A percentile compares a stretch with the other conserved stretches of the same genome.
Evolutionary conservation across 1,140 invertebrate species (phyloP).

Genomic region (Ganaspis sp.): DNA sequence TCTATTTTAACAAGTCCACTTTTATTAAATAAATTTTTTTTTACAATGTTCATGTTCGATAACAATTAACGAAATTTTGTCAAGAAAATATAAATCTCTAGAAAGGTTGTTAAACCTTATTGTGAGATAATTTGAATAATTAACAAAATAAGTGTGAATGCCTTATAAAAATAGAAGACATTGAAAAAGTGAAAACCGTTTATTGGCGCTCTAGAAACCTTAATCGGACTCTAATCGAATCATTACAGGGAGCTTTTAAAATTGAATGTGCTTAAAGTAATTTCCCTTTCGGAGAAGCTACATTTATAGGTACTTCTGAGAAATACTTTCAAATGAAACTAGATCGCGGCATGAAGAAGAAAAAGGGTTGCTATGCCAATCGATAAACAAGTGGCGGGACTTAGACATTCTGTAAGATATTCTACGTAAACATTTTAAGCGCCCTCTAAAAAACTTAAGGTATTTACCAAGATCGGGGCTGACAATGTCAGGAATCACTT

Average conservation of each 20-base stretch:
- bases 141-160: too few species aligned
- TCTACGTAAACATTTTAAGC: background rate
- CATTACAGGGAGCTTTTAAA: background rate
- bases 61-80: too few species aligned
- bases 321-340: background rate
- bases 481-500: slow-evolving; percentile 26
- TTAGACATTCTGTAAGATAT: background rate
- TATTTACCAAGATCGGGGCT: background rate
- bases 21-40: too few species aligned
- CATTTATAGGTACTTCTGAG: background rate
- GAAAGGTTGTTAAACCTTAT: too few species aligned
- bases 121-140: too few species aligned
- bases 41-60: too few species aligned
- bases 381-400: background rate
- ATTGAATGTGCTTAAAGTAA: background rate
- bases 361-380: background rate
- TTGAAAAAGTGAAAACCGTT: background rate
- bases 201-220: background rate
- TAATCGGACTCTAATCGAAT: background rate
- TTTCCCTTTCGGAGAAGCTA: background rate
- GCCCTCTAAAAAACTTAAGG: slow-evolving; percentile 6
- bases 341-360: background rate
- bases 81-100: too few species aligned
- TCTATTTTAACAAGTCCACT: too few species aligned
- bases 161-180: too few species aligned